phyloP scores from a whole-genome alignment of 2,888 invertebrate genomes.

The Trichacis sp. region DNA sequence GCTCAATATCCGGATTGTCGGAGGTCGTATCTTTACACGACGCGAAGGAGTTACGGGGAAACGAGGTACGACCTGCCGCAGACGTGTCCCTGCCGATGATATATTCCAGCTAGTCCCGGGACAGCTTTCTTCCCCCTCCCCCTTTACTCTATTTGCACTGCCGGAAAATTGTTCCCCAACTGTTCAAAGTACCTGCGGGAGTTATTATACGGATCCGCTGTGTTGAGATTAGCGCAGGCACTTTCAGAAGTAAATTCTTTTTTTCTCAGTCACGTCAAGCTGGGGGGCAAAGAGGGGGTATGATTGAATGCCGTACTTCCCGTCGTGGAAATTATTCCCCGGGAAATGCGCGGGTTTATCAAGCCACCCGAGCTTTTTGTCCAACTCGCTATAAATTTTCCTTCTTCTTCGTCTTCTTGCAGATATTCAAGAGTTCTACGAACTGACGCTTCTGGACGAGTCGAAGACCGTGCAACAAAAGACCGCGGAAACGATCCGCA shows the following conservation, averaged over 20 bases:
- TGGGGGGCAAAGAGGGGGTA: no score
- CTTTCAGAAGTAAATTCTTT: not conserved
- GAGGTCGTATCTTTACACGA: conserved; percentile 36
- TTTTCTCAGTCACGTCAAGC: no score
- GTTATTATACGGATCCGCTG: not conserved
- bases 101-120: conserved; percentile 45
- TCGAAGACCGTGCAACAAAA: conserved; percentile 95
- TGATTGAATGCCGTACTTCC: no score
- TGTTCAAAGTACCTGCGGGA: conserved; percentile 5
- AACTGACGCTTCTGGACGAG: conserved; percentile 95
- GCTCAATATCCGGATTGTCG: conserved; percentile 33
- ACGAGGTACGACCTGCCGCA: conserved; percentile 48
- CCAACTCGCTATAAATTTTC: no score
- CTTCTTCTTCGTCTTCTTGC: conserved; percentile 67
- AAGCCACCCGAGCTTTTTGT: no score
- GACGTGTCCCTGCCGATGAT: conserved; percentile 51
- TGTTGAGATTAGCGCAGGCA: not conserved
- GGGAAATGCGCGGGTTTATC: no score
- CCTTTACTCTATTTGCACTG: conserved; percentile 2
- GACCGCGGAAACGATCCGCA: conserved; percentile 93
- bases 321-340: no score
- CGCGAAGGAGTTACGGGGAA: conserved; percentile 55
- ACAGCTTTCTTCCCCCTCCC: not conserved
- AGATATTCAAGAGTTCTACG: conserved; percentile 99
- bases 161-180: conserved; percentile 12